Conservation (phyloP, 2,113 vertebrate species). For the pig (Sus scrofa) region DNA sequence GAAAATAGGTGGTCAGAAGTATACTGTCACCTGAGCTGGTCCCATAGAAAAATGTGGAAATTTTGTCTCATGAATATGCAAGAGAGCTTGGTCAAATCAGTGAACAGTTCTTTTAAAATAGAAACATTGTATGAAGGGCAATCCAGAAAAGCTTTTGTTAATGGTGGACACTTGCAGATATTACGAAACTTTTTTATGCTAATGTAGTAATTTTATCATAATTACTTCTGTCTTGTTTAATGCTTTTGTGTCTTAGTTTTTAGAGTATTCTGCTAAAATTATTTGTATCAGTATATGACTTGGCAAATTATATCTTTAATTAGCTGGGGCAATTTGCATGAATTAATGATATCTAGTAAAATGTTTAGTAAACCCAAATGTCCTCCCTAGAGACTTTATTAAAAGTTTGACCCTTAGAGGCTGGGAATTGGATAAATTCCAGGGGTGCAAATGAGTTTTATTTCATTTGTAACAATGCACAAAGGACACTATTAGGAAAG, state of each 20-base stretch:
- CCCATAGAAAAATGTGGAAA: background rate
- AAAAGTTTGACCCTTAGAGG: constrained; percentile 50
- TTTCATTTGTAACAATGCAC: constrained; percentile 28
- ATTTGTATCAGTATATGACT: background rate
- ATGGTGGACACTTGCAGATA: background rate
- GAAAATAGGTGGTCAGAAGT: background rate
- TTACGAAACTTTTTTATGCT: background rate
- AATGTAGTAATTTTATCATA: background rate
- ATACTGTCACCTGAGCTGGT: background rate
- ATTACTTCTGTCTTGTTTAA: background rate
- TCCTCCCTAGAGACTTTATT: constrained; percentile 64
- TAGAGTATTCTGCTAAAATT: background rate
- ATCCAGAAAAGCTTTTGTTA: background rate
- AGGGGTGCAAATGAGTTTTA: background rate
- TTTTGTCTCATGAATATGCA: background rate
- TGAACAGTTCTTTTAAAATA: background rate
- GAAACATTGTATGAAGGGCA: background rate
- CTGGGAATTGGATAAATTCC: constrained; percentile 44
- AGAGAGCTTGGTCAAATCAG: background rate
- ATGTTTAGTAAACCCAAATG: background rate
- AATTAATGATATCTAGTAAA: constrained; percentile 17
- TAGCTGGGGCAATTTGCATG: background rate
- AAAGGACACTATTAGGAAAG: constrained; percentile 15
- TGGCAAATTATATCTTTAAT: background rate
- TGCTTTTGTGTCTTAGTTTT: background rate